phyloP scores from a whole-genome alignment of 2,113 vertebrate species.

The Garra rufa region DNA sequence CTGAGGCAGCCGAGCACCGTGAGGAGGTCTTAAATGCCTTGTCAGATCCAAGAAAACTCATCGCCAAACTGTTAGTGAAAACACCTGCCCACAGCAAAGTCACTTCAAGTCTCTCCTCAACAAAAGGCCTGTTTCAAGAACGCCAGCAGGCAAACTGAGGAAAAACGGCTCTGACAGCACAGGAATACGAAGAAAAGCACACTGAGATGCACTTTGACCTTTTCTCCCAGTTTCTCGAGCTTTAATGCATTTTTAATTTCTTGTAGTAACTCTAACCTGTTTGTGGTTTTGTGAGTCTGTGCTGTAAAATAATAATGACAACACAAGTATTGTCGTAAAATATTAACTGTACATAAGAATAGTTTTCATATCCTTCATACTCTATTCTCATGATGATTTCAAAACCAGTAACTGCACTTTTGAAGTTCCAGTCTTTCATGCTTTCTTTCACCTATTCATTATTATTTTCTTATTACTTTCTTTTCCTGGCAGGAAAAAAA shows the following conservation, averaged over 20 bases:
- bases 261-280: not conserved
- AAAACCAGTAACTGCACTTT: not conserved
- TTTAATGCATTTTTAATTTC: slow-evolving; percentile 51
- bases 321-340: not conserved
- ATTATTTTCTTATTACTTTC: too few species aligned
- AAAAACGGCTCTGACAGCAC: slow-evolving; percentile 66
- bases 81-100: slow-evolving; percentile 68
- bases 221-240: slow-evolving; percentile 45
- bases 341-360: not conserved
- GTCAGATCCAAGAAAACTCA: slow-evolving; percentile 66
- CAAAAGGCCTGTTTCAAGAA: slow-evolving; percentile 33
- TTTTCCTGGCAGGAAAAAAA: too few species aligned
- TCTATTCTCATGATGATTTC: not conserved
- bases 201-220: slow-evolving; percentile 55
- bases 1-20: slow-evolving; percentile 35
- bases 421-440: not conserved
- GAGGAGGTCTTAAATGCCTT: slow-evolving; percentile 71
- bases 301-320: not conserved
- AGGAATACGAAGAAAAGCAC: slow-evolving; percentile 62
- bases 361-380: not conserved
- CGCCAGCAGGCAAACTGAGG: slow-evolving; percentile 34
- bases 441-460: too few species aligned
- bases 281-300: not conserved
- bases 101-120: slow-evolving; percentile 48
- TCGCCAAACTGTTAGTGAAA: slow-evolving; percentile 62